These are phyloP conservation scores for Gulo gulo DNA, from an alignment of 2,113 vertebrate species.

Conservation along the genomic window DNA sequence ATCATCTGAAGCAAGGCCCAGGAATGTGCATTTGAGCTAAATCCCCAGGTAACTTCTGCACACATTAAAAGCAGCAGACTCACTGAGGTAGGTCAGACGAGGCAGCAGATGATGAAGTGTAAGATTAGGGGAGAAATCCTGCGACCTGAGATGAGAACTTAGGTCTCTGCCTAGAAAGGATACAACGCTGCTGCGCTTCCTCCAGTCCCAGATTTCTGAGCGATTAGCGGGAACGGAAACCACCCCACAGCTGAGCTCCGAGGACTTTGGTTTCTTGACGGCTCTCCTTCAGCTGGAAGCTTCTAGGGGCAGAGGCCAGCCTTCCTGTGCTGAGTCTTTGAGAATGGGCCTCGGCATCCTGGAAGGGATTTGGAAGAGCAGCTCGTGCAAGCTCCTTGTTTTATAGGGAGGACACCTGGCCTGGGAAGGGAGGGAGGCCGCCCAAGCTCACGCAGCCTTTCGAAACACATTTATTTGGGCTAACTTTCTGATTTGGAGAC, in stretches of 20 bases:
- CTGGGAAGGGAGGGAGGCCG: background rate
- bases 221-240: background rate
- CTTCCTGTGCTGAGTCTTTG: background rate
- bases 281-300: slow-evolving; percentile 3
- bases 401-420: background rate
- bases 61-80: background rate
- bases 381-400: background rate
- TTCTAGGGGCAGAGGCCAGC: slow-evolving; percentile 22
- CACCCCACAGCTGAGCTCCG: background rate
- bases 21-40: background rate
- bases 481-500: background rate
- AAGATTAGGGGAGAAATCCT: background rate
- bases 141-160: background rate
- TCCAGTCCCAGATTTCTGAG: background rate
- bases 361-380: background rate
- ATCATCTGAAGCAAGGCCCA: background rate
- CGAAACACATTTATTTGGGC: background rate
- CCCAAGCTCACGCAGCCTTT: background rate
- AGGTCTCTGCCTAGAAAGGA: slow-evolving; percentile 17
- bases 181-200: background rate
- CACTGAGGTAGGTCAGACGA: background rate
- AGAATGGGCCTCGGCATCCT: background rate
- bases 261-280: background rate
- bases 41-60: background rate
- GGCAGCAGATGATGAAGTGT: background rate